Conservation (phyloP, 2,888 invertebrate genomes). For the Lordiphosa andalusiaca region DNA sequence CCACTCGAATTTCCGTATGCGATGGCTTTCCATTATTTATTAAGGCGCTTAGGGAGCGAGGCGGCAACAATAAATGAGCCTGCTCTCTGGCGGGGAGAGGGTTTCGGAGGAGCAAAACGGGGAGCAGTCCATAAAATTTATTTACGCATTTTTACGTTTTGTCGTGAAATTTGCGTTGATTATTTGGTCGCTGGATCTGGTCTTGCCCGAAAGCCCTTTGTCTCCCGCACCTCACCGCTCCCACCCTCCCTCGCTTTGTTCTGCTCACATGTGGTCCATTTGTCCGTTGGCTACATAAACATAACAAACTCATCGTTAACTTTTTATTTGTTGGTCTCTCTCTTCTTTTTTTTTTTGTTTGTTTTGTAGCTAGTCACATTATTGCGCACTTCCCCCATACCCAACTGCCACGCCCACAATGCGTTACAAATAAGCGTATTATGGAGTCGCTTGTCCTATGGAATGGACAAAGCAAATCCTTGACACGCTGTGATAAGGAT, state of each 20-base stretch:
- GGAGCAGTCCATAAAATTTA: slow-evolving; percentile 57
- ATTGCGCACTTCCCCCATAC: slow-evolving; percentile 43
- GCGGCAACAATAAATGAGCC: slow-evolving; percentile 41
- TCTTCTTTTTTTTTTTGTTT: slow-evolving; percentile 9
- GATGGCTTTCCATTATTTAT: slow-evolving; percentile 57
- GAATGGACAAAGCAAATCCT: slow-evolving; percentile 75
- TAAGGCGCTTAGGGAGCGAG: slow-evolving; percentile 39
- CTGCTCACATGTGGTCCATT: slow-evolving; percentile 60
- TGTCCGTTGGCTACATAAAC: slow-evolving; percentile 68
- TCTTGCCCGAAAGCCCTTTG: slow-evolving; percentile 10
- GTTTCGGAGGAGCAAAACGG: slow-evolving; percentile 1
- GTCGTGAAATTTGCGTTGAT: slow-evolving; percentile 72
- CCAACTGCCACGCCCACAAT: slow-evolving; percentile 53
- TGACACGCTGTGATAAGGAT: slow-evolving; percentile 78
- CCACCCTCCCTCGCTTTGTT: slow-evolving; percentile 4
- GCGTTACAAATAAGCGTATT: slow-evolving; percentile 76
- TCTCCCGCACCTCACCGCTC: background rate
- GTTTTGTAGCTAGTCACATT: slow-evolving; percentile 59
- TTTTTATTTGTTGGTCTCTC: slow-evolving; percentile 72
- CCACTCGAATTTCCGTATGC: slow-evolving; percentile 31
- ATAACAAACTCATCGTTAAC: slow-evolving; percentile 76
- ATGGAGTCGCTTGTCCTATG: slow-evolving; percentile 67
- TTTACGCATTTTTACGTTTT: slow-evolving; percentile 74
- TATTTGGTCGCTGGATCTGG: slow-evolving; percentile 52
- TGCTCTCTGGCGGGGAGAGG: slow-evolving; percentile 11